Evolutionary conservation across 2,888 invertebrate species (phyloP), one percentile per base, ranked within the genome.

Genomic region (Hirtodrosophila duncani): DNA sequence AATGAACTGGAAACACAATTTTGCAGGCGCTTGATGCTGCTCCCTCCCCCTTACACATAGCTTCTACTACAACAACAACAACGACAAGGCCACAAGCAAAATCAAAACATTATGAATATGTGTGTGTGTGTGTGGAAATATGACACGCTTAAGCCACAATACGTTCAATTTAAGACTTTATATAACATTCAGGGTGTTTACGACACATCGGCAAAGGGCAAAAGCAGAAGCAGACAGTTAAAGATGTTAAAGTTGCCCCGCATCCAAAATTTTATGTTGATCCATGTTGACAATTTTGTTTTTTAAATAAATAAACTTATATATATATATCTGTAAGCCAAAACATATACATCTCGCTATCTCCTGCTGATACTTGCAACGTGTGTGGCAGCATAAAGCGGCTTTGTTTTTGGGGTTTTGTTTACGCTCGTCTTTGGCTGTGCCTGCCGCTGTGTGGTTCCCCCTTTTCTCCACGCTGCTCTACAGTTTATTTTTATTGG

Each of bases 401-500:
- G 59, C 41, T 53, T 50, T 48, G 46, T 41, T 39, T 34, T 39
- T 34, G 20, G 21, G 29, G 38, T 26, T 31, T 52, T 51, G 38
- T 27, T 50, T 41, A 27, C n/a, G 49, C 27, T 36, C 11, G 27
- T 21, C 23, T 43, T 10, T 17, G 31, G 3, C 33, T 26, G 46
- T 26, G n/a, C n/a, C n/a, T n/a, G n/a, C n/a, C 30, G 11, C 13
- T 18, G 23, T 11, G 11, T 27, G 10, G 21, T 23, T 21, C 23
- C 27, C 30, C 16, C n/a, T 31, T 33, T 49, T 44, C 41, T 43
- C 56, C 38, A 30, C 13, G 34, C 41, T 34, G 17, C 44, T 31
- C 18, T 38, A 59, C 51, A 67, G 81, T 81, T 79, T 74, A 60
- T 75, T 81, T 75, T 79, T 67, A 79, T 67, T 62, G 77, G 53